Evolutionary conservation across 2,888 invertebrate species (phyloP), one percentile per base, ranked within the genome.

Genomic region (Encarsia formosa): DNA sequence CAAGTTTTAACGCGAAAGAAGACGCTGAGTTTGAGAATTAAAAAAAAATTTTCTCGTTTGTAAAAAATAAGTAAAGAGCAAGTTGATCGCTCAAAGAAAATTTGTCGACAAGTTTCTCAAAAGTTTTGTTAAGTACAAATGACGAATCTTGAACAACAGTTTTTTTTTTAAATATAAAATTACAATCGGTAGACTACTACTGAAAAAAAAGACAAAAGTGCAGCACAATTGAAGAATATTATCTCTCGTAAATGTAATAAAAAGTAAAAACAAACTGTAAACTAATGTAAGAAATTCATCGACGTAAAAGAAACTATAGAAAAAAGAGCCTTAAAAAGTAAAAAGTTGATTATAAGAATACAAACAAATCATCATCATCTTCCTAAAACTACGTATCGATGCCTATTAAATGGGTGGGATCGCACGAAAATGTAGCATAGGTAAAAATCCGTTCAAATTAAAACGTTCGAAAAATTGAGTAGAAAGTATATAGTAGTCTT

Each of bases 181-280:
- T 56, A 56, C 49, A 56, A 42, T 52, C 49, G 43, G 43, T 42
- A 56, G 44, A 46, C 42, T 52, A 52, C 37, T 18, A 34, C 8
- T n/a, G 15, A 47, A 47, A 49, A 50, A 47, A 38, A 49, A 49
- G 47, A 52, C 39, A 49, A 49, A 52, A 49, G 52, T 56, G 52
- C 47, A 52, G 52, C 52, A 56, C 43, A 35, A 32, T 49, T 47
- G 48, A 50, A n/a, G n/a, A n/a, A 52, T 57, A 54, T 57, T 54
- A 48, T 57, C 52, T 54, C 49, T 48, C 31, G 50, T 64, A 66
- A 65, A 63, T 59, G 61, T 64, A 65, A 55, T 65, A 68, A 61
- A 69, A 72, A 70, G 66, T 70, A 66, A 68, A 68, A 72, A 69
- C 66, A 67, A 72, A 69, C 65, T 60, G 62, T 68, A 67, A 48